A percentile compares a stretch with the other conserved stretches of the same genome.
Evolutionary conservation across 2,888 invertebrate species (phyloP).

Genomic region (Cantharis rufa): DNA sequence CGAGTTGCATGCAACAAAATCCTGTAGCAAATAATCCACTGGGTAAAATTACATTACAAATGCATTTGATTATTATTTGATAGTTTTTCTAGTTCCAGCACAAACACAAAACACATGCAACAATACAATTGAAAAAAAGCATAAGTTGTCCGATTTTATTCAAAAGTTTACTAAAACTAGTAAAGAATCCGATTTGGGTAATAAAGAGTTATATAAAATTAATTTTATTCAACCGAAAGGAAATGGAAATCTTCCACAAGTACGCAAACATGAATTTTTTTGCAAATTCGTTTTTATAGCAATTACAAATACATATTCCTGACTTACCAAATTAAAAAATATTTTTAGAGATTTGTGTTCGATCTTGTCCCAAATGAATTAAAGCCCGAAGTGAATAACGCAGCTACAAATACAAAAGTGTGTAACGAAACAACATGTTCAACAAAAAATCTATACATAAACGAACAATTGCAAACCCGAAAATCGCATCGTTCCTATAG

Average conservation of each 20-base stretch:
- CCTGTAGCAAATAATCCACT: not conserved
- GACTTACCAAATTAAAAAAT: too few species aligned
- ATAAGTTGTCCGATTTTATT: not conserved
- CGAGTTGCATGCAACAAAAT: slow-evolving; percentile 1
- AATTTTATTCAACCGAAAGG: slow-evolving; percentile 38
- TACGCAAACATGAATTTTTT: slow-evolving; percentile 8
- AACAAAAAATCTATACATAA: not conserved
- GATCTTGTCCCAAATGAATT: slow-evolving; percentile 49
- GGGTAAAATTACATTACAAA: not conserved
- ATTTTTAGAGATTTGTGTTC: slow-evolving; percentile 49
- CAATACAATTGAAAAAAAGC: not conserved
- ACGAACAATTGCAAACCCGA: not conserved
- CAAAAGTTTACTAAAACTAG: slow-evolving; percentile 2
- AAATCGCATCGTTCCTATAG: not conserved
- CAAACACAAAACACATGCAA: not conserved
- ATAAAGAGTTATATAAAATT: slow-evolving; percentile 40
- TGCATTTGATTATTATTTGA: not conserved
- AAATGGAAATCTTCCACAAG: slow-evolving; percentile 36
- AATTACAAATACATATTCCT: too few species aligned
- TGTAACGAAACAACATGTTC: not conserved
- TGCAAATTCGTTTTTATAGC: too few species aligned
- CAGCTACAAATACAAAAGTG: slow-evolving; percentile 40
- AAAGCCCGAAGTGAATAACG: slow-evolving; percentile 38
- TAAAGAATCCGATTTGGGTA: not conserved
- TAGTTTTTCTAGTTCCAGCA: not conserved